A percentile compares a stretch with the other conserved stretches of the same genome.
phyloP scores from a whole-genome alignment of 2,888 invertebrate genomes.

The Metallyticus violacea region DNA sequence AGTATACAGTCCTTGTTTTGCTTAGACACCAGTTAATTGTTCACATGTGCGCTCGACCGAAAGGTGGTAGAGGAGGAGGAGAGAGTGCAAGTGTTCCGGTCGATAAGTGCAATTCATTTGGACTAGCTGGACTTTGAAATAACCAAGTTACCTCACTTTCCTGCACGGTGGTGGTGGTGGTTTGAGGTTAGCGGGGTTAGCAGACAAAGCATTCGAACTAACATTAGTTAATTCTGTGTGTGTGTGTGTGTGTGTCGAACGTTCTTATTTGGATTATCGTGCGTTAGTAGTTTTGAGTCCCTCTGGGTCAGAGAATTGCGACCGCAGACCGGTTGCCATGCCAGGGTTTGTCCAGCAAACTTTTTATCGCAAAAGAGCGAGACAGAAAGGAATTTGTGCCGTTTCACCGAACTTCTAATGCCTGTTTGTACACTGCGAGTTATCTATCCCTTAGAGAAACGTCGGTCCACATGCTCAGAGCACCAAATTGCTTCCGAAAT shows the following conservation, averaged over 20 bases:
- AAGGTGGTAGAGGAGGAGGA: not conserved
- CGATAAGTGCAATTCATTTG: conserved; percentile 12
- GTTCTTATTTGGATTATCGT: conserved; percentile 9
- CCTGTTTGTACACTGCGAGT: not conserved
- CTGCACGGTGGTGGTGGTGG: not conserved
- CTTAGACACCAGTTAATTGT: not conserved
- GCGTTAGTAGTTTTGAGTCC: not conserved
- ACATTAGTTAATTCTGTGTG: conserved; percentile 10
- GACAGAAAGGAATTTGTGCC: not conserved
- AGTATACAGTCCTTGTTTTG: not conserved
- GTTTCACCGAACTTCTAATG: not conserved
- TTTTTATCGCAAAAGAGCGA: not conserved
- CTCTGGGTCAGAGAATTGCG: not conserved
- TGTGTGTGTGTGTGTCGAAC: not conserved
- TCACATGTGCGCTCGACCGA: not conserved
- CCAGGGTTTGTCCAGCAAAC: conserved; percentile 1
- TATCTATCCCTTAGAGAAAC: not conserved
- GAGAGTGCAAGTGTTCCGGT: not conserved
- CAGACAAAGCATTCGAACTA: not conserved
- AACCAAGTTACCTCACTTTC: not conserved
- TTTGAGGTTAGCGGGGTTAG: not conserved
- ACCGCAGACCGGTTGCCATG: not conserved
- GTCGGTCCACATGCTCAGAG: not conserved
- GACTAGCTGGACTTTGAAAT: conserved; percentile 12
- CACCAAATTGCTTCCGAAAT: not conserved